These are phyloP conservation scores for Istiophorus platypterus DNA, from an alignment of 2,113 vertebrate species.

Conservation along the genomic window DNA sequence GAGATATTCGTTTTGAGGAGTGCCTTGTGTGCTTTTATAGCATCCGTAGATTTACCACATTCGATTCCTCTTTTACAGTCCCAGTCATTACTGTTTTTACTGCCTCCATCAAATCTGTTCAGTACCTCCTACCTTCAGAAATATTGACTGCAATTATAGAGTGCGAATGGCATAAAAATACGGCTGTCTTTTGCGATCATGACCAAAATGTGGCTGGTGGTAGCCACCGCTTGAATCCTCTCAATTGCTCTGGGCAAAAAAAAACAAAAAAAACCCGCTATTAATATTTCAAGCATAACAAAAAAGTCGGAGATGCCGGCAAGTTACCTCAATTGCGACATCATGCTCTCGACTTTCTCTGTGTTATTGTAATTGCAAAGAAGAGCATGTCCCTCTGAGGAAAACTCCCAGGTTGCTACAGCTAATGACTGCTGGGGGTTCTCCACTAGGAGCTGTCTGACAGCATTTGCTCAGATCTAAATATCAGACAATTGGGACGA, in stretches of 20 bases:
- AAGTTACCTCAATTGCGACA: slow-evolving; percentile 26
- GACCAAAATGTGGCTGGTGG: slow-evolving; percentile 49
- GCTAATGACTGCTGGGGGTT: slow-evolving; percentile 80
- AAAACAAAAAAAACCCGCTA: background rate
- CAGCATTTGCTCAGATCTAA: slow-evolving; percentile 78
- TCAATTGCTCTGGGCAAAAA: slow-evolving; percentile 26
- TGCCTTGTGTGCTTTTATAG: slow-evolving; percentile 60
- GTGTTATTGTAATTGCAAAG: slow-evolving; percentile 61
- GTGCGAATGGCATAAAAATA: slow-evolving; percentile 53
- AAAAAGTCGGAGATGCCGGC: background rate
- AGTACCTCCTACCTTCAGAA: slow-evolving; percentile 58
- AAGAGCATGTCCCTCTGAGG: slow-evolving; percentile 69
- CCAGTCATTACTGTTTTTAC: slow-evolving; percentile 67
- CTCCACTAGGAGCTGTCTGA: slow-evolving; percentile 73
- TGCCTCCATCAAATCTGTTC: slow-evolving; percentile 65
- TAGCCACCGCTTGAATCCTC: slow-evolving; percentile 48
- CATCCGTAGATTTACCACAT: slow-evolving; percentile 58
- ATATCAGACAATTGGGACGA: slow-evolving; percentile 64
- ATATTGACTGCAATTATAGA: slow-evolving; percentile 70
- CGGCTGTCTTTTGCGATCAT: slow-evolving; percentile 54
- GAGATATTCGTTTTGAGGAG: slow-evolving; percentile 59
- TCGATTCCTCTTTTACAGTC: slow-evolving; percentile 58
- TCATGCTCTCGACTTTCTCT: slow-evolving; percentile 28
- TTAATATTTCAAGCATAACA: slow-evolving; percentile 23
- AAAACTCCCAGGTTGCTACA: slow-evolving; percentile 76